Conservation (phyloP, 2,113 vertebrate genomes). For the Clarias batrachus region DNA sequence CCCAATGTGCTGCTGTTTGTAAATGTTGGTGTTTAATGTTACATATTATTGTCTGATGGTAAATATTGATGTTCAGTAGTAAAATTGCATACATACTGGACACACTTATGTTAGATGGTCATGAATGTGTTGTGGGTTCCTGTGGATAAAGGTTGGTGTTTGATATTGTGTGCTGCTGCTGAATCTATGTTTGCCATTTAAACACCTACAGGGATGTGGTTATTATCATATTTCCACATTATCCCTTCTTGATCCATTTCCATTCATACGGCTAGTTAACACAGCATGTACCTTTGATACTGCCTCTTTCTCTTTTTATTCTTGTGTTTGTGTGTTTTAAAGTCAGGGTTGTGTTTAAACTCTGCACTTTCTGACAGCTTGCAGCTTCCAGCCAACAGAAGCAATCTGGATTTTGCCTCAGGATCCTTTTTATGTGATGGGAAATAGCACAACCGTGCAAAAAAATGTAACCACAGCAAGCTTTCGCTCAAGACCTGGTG, state of each 20-base stretch:
- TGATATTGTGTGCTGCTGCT: not conserved
- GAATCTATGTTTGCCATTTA: not conserved
- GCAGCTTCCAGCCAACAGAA: slow-evolving; percentile 18
- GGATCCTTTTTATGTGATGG: slow-evolving; percentile 11
- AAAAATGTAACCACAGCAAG: not conserved
- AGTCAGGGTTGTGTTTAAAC: slow-evolving; percentile 1
- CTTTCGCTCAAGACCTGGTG: not conserved
- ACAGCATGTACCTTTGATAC: not conserved
- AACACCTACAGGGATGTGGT: not conserved
- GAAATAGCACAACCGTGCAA: not conserved
- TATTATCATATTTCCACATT: not conserved
- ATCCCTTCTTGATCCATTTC: not conserved
- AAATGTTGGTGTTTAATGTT: not conserved
- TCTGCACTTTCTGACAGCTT: not conserved
- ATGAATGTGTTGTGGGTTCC: not conserved
- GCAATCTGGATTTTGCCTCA: slow-evolving; percentile 22
- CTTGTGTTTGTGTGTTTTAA: slow-evolving; percentile 13
- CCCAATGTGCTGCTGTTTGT: not conserved
- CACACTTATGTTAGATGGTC: not conserved
- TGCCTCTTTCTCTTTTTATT: not conserved
- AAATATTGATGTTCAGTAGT: not conserved
- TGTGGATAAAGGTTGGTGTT: not conserved
- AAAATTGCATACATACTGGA: not conserved
- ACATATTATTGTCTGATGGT: not conserved
- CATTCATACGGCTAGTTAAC: not conserved